Evolutionary conservation across 2,113 vertebrate species (phyloP).

Genomic region (Lasiurus borealis): DNA sequence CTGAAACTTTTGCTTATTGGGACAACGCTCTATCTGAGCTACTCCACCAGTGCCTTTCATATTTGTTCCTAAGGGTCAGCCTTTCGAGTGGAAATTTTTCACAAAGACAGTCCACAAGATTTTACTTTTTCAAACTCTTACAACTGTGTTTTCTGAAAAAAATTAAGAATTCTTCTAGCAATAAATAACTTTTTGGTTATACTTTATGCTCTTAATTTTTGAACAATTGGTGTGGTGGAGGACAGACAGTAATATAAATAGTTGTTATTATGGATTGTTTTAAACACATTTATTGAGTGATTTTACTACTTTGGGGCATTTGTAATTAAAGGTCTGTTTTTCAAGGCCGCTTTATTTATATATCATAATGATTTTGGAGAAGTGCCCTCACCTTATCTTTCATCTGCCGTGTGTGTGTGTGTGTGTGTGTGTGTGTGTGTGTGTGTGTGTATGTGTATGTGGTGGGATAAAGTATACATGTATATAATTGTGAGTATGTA

Average conservation of each 20-base stretch:
- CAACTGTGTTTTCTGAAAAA: slow-evolving; percentile 1
- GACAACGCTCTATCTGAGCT: no score
- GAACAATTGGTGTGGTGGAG: not conserved
- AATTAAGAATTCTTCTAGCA: not conserved
- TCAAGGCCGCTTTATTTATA: not conserved
- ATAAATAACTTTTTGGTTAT: not conserved
- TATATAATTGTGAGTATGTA: not conserved
- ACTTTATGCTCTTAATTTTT: slow-evolving; percentile 35
- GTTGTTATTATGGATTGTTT: not conserved
- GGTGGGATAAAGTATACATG: no score
- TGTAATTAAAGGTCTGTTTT: slow-evolving; percentile 4
- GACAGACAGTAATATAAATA: not conserved
- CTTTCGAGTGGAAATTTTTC: not conserved
- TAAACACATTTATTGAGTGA: slow-evolving; percentile 4
- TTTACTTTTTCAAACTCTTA: slow-evolving; percentile 1
- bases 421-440: no score
- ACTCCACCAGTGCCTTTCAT: not conserved
- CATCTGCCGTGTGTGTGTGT: not conserved
- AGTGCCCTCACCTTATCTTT: not conserved
- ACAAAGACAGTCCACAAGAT: not conserved
- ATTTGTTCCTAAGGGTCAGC: not conserved
- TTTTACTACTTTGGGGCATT: not conserved
- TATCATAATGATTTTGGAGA: not conserved
- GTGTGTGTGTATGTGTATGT: no score
- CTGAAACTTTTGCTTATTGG: no score